A percentile compares a stretch with the other conserved stretches of the same genome.
phyloP scores from a whole-genome alignment of 2,113 vertebrate genomes.

The Pterophyllum scalare region DNA sequence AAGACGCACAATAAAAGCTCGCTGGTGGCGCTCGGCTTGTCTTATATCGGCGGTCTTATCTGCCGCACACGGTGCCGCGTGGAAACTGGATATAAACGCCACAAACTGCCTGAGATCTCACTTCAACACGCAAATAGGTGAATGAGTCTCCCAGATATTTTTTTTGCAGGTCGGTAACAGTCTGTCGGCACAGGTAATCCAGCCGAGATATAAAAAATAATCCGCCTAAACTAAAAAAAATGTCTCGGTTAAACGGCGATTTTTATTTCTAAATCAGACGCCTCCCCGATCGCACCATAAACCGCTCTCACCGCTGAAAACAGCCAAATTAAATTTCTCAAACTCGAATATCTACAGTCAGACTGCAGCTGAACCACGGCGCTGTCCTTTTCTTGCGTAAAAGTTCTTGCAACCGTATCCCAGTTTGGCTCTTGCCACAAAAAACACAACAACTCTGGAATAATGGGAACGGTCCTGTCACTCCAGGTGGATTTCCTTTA shows the following conservation, averaged over 20 bases:
- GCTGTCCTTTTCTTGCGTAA: slow-evolving; percentile 46
- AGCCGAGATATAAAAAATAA: slow-evolving; percentile 28
- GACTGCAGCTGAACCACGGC: not conserved
- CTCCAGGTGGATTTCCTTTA: slow-evolving; percentile 53
- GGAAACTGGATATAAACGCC: slow-evolving; percentile 1
- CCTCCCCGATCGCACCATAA: slow-evolving; percentile 22
- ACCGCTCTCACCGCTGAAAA: not conserved
- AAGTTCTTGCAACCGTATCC: slow-evolving; percentile 63
- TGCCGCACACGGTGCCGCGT: slow-evolving; percentile 41
- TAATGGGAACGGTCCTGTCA: slow-evolving; percentile 28
- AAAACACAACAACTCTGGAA: not conserved
- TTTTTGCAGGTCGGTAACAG: not conserved
- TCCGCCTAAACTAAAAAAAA: slow-evolving; percentile 29
- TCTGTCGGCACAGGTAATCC: slow-evolving; percentile 53
- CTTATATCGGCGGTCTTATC: slow-evolving; percentile 28
- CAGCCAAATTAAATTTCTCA: slow-evolving; percentile 1
- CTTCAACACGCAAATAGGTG: slow-evolving; percentile 16
- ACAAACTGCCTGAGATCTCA: slow-evolving; percentile 4
- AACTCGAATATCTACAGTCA: slow-evolving; percentile 18
- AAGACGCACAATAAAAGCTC: slow-evolving; percentile 47
- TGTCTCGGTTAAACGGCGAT: not conserved
- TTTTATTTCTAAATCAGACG: not conserved
- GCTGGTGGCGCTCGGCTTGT: slow-evolving; percentile 31
- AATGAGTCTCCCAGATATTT: not conserved
- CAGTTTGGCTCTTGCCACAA: slow-evolving; percentile 17